These are phyloP conservation scores for Zonotrichia albicollis DNA, from an alignment of 2,797 vertebrate species.

Conservation along the genomic window DNA sequence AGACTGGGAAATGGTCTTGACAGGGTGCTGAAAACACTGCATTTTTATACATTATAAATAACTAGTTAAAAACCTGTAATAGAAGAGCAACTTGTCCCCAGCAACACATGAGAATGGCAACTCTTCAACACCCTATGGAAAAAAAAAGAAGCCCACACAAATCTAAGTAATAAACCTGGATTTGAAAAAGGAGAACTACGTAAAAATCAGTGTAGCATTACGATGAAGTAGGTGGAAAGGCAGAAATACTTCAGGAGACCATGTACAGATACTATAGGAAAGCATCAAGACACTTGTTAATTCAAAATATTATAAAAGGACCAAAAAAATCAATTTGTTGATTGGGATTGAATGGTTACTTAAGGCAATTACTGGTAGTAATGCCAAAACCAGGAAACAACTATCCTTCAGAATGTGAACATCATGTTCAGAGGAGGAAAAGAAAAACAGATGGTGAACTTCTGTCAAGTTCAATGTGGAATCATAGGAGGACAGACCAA, in stretches of 20 bases:
- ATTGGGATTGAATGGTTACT: neutral
- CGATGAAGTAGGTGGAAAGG: neutral
- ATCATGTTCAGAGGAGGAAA: neutral
- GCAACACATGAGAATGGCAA: accelerated
- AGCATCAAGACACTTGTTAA: neutral
- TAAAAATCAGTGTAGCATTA: neutral
- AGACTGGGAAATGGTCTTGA: conserved; percentile 9
- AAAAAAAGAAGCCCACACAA: neutral
- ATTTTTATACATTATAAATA: conserved; percentile 17
- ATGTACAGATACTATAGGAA: neutral
- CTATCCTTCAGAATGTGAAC: neutral
- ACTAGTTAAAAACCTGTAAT: conserved; percentile 4
- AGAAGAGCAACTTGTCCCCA: neutral
- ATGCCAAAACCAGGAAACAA: neutral
- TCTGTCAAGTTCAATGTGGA: neutral
- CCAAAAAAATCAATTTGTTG: neutral
- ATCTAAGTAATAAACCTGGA: neutral
- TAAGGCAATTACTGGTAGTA: neutral
- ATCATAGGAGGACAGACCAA: neutral
- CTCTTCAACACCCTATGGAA: neutral
- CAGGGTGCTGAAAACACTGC: conserved; percentile 17
- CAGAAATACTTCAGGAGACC: neutral
- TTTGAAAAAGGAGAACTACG: neutral
- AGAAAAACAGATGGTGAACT: neutral
- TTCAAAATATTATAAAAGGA: neutral